Base-by-base conservation (phyloP, 1,140 invertebrate genomes). In the Drosophila ohnishii region DNA sequence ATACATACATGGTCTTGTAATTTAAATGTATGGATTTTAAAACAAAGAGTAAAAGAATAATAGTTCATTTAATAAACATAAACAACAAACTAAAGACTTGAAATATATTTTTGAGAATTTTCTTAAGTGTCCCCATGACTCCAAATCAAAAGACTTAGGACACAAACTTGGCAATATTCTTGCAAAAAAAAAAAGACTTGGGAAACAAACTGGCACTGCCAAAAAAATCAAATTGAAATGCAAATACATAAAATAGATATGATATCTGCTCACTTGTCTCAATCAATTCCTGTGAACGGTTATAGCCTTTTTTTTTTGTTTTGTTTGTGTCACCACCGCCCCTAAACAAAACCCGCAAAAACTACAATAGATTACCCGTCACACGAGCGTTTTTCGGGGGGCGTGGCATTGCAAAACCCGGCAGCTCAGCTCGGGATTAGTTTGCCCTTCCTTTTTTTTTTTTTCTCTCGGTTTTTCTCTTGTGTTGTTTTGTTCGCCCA, bases 331-430 rank as follows among this genome's bases (percentile, higher is more conserved):
- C 19, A 7, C n/a, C 63, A 14, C 62, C 62, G 39, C 65, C 48
- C 65, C 67, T n/a, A 50, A 71, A 71, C 67, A 50, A 22, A 48
- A 66, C 48, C 34, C 25, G 25, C 34, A 11, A 30, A 7, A 10
- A 37, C 8, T 1, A 47, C 65, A 48, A 65, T 22, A 48, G 34
- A 47, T 35, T 19, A 32, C 5, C n/a, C 13, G 13, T n/a, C 34
- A 37, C 51, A 55, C 51, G 50, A 67, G 42, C 65, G 65, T 70
- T 30, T 22, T 45, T 57, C 19, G 14, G 28, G 34, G 14, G 69
- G 66, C 66, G 66, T 71, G 69, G 66, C 65, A 40, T 25, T 37
- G 42, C n/a, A 37, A 65, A 48, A 65, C 25, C 30, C 34, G 63
- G 30, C 16, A 55, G 69, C 51, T 50, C 22, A 71, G 35, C 47